phyloP scores from a whole-genome alignment of 1,140 invertebrate genomes.

The Venustaconcha ellipsiformis region DNA sequence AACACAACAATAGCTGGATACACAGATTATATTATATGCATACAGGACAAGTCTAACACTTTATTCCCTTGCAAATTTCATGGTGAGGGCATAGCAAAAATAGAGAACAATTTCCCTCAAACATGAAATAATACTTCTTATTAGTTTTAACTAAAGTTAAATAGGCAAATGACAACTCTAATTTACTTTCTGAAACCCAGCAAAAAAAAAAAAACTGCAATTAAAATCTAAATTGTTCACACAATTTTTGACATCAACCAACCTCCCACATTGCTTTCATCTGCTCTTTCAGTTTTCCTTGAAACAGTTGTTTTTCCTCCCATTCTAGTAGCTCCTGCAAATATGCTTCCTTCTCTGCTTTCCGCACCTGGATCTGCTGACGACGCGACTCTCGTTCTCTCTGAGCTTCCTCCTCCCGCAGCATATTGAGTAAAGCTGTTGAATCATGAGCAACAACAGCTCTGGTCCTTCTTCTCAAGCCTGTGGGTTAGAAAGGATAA shows the following conservation, averaged over 20 bases:
- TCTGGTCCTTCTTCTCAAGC: constrained; percentile 37
- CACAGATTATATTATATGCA: too few species aligned
- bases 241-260: constrained; percentile 3
- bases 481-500: constrained; percentile 8
- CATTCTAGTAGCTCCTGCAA: constrained; percentile 66
- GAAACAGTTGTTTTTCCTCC: constrained; percentile 66
- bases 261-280: constrained; percentile 72
- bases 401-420: constrained; percentile 63
- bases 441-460: constrained; percentile 51
- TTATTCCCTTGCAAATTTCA: too few species aligned
- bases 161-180: neutral
- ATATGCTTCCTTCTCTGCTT: constrained; percentile 60
- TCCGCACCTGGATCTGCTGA: constrained; percentile 61
- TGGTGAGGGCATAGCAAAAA: too few species aligned
- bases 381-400: constrained; percentile 61
- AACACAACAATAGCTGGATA: too few species aligned
- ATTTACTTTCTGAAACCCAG: neutral
- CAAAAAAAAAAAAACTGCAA: neutral
- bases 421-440: constrained; percentile 62
- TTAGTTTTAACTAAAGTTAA: too few species aligned
- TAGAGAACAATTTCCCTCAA: too few species aligned
- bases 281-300: constrained; percentile 46
- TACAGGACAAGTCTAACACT: too few species aligned
- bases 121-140: too few species aligned
- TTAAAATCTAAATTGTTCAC: neutral